phyloP scores from a whole-genome alignment of 2,888 invertebrate species.

The Pollenia amentaria region DNA sequence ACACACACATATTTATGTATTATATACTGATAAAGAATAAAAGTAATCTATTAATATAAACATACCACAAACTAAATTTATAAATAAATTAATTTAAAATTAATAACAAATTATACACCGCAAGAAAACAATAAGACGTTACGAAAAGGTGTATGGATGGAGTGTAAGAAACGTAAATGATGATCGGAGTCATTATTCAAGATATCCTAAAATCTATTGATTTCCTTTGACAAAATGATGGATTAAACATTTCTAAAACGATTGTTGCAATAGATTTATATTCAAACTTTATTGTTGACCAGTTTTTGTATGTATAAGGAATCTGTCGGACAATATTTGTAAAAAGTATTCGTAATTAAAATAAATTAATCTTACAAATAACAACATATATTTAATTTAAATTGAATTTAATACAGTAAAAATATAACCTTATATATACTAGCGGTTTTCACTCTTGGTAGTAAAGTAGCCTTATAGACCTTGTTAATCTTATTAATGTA shows the following conservation, averaged over 20 bases:
- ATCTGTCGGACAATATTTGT: slow-evolving; percentile 68
- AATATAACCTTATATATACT: slow-evolving; percentile 24
- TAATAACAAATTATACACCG: slow-evolving; percentile 20
- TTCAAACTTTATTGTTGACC: slow-evolving; percentile 8
- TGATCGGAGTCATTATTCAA: neutral
- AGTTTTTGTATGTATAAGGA: slow-evolving; percentile 55
- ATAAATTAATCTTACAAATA: neutral
- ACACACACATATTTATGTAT: too few relatives aligned
- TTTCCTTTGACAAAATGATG: neutral
- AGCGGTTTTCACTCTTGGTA: too few relatives aligned
- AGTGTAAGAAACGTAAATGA: neutral
- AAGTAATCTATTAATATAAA: slow-evolving; percentile 13
- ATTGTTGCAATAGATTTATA: slow-evolving; percentile 1
- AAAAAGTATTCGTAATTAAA: slow-evolving; percentile 36
- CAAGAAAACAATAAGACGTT: neutral
- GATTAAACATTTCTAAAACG: slow-evolving; percentile 5
- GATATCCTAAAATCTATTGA: slow-evolving; percentile 14
- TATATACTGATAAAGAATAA: neutral
- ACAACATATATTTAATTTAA: neutral
- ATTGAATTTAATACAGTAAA: neutral
- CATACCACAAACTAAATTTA: neutral
- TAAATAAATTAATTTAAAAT: neutral
- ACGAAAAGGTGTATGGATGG: slow-evolving; percentile 1
- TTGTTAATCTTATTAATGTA: too few relatives aligned
- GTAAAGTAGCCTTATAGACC: too few relatives aligned